phyloP scores from a whole-genome alignment of 1,140 invertebrate species.

The Aphaenogaster rudis region DNA sequence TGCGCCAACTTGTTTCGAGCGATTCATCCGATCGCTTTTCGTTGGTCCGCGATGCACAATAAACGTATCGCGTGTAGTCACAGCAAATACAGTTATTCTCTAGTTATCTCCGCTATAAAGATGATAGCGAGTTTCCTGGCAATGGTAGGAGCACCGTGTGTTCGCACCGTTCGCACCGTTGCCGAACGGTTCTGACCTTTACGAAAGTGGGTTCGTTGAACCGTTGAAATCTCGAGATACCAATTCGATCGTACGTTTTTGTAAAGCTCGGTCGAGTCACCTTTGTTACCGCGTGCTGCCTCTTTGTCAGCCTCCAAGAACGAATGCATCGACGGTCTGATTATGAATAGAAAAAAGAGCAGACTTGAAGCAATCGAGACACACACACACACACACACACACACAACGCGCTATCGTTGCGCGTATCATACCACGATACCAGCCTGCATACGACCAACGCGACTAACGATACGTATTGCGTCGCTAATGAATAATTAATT shows the following conservation, averaged over 20 bases:
- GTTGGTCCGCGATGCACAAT: neutral
- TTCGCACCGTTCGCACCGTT: neutral
- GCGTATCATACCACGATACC: neutral
- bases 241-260: slow-evolving; percentile 35
- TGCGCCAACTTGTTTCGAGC: neutral
- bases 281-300: neutral
- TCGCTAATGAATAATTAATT: slow-evolving; percentile 1
- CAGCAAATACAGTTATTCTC: neutral
- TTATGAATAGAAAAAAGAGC: neutral
- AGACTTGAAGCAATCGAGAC: neutral
- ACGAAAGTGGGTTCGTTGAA: slow-evolving; percentile 38
- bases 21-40: neutral
- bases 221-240: slow-evolving; percentile 40
- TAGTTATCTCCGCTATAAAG: slow-evolving; percentile 14
- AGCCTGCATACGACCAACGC: neutral
- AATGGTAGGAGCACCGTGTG: neutral
- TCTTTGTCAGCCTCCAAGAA: neutral
- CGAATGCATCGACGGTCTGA: neutral
- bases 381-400: too few relatives aligned
- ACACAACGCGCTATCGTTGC: too few relatives aligned
- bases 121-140: slow-evolving; percentile 7
- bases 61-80: neutral
- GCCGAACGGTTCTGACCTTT: slow-evolving; percentile 41
- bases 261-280: neutral
- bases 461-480: neutral